Evolutionary conservation across 2,888 invertebrate species (phyloP).

Genomic region (Cetonia aurata): DNA sequence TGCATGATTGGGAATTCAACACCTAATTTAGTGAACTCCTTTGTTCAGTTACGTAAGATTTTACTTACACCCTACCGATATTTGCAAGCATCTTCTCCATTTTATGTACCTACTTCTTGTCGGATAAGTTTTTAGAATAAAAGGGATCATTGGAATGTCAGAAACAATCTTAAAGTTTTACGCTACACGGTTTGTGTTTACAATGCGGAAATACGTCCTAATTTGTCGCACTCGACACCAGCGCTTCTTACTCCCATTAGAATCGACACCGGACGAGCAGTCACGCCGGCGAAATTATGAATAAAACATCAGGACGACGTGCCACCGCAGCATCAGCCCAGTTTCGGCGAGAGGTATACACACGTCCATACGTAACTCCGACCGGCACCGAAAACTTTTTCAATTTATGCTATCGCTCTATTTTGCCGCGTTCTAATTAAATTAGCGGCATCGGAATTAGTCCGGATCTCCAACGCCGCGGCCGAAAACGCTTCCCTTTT

Average conservation of each 20-base stretch:
- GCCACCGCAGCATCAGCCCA: neutral
- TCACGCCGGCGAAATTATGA: conserved; percentile 14
- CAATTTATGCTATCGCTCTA: conserved; percentile 34
- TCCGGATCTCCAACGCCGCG: conserved; percentile 1
- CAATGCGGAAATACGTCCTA: conserved; percentile 7
- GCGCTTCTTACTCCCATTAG: neutral
- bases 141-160: too few relatives aligned
- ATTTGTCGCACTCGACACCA: conserved; percentile 12
- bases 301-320: conserved; percentile 18
- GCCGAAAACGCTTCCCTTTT: neutral
- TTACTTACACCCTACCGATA: too few relatives aligned
- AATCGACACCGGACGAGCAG: conserved; percentile 10
- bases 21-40: too few relatives aligned
- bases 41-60: too few relatives aligned
- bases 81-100: too few relatives aligned
- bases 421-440: conserved; percentile 36
- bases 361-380: neutral
- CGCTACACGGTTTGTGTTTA: neutral
- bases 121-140: too few relatives aligned
- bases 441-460: conserved; percentile 32
- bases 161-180: too few relatives aligned
- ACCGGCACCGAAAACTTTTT: conserved; percentile 23
- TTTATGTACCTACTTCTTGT: too few relatives aligned
- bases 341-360: neutral
- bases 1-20: too few relatives aligned